Base-by-base conservation (phyloP, 2,888 invertebrate genomes). In the Luperina testacea region DNA sequence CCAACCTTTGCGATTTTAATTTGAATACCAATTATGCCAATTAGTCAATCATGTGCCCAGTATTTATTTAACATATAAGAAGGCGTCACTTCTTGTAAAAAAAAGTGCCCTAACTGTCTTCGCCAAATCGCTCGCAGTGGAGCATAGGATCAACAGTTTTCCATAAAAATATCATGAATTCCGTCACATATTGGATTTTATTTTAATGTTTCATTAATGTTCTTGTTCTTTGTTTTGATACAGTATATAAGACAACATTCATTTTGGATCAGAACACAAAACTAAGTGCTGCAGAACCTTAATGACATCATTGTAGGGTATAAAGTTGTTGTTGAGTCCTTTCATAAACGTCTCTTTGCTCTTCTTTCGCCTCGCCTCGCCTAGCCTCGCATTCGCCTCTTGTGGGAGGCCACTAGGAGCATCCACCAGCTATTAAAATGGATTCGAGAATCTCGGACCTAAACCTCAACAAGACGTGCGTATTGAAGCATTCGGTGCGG, bases 371-470 rank as follows among this genome's bases (percentile, higher is more conserved):
- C 48, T 48, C 4, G 4, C 45, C 9, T 45, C 45, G 45, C 11
- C 9, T 45, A 9, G 45, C 11, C 48, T 48, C 13, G 48, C 48
- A 32, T 57, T 63, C 13, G 51, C 77, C 11, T 89, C 86, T 61
- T 88, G 90, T 0, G 92, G 91, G 78, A 90, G 93, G 24, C 85
- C 63, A 0, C 93, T 94, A 13, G 95, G 94, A 1, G 92, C 94
- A 94, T 94, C 95, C 96, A 96, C 96, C 96, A 96, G 88, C 92
- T 94, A 74, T 94, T 94, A 0, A 93, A 92, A 70, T 95, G 92
- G 72, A 95, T 90, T 2, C 91, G 89, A 0, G 95, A 94, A 27
- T 87, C 8, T 96, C 95, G 0, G 93, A 94, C 32, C 91, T 93
- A 82, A 95, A 94, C 53, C 93, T 91, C 5, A 92, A 90, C 74